Evolutionary conservation across 2,888 invertebrate genomes (phyloP).

Genomic region (Dynastes hyllus): DNA sequence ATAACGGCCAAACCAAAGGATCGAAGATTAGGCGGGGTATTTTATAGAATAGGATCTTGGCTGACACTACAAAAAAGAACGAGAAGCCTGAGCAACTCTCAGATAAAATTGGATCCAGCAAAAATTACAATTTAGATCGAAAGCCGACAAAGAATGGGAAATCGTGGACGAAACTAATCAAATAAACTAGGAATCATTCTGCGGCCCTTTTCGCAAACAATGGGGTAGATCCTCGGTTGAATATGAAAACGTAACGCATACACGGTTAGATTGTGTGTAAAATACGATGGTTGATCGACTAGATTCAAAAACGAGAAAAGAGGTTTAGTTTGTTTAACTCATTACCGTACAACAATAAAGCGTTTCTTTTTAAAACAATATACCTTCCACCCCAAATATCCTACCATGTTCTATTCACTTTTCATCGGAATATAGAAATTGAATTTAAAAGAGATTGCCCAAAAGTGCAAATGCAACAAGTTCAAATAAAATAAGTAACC

Average conservation of each 20-base stretch:
- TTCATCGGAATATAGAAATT: too few relatives aligned
- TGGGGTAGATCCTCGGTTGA: background rate
- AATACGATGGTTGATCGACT: too few relatives aligned
- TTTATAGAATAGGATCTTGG: conserved; percentile 12
- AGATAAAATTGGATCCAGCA: conserved; percentile 54
- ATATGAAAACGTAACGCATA: conserved; percentile 1
- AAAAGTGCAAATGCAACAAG: too few relatives aligned
- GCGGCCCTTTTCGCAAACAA: conserved; percentile 39
- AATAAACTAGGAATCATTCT: conserved; percentile 29
- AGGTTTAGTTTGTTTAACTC: too few relatives aligned
- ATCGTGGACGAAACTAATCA: conserved; percentile 51
- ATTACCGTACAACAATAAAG: too few relatives aligned
- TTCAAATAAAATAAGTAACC: too few relatives aligned
- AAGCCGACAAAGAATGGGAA: conserved; percentile 53
- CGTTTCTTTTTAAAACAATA: too few relatives aligned
- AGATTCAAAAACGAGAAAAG: too few relatives aligned
- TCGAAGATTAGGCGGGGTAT: background rate
- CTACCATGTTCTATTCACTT: too few relatives aligned
- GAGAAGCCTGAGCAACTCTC: conserved; percentile 19
- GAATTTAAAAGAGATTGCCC: too few relatives aligned
- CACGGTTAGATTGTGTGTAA: background rate
- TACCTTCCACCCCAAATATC: too few relatives aligned
- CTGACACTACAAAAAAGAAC: background rate
- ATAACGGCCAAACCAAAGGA: background rate
- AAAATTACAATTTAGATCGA: conserved; percentile 52